Conservation (phyloP, 2,113 vertebrate genomes). For the Nothobranchius kuhntae region DNA sequence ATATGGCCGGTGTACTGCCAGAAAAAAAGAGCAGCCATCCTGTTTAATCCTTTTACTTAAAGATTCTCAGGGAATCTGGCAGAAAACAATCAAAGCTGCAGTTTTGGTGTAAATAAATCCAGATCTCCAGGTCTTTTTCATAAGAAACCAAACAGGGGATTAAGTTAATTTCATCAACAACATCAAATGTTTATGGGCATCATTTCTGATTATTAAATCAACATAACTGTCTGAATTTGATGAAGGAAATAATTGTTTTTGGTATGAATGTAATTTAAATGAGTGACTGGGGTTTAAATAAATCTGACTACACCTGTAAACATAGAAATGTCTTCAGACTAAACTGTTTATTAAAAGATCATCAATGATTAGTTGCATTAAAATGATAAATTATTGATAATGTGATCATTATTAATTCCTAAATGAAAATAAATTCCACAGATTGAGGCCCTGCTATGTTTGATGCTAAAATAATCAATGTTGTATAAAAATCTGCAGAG, state of each 20-base stretch:
- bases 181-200: neutral
- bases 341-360: conserved; percentile 3
- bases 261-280: conserved; percentile 10
- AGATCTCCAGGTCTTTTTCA: neutral
- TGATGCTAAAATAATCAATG: conserved; percentile 27
- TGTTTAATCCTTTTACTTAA: conserved; percentile 56
- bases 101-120: conserved; percentile 6
- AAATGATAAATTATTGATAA: neutral
- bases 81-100: conserved; percentile 21
- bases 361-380: neutral
- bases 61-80: conserved; percentile 14
- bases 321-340: conserved; percentile 14
- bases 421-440: conserved; percentile 39
- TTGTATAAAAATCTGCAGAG: neutral
- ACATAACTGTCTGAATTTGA: conserved; percentile 22
- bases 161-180: conserved; percentile 14
- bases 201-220: conserved; percentile 10
- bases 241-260: neutral
- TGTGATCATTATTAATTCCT: conserved; percentile 3
- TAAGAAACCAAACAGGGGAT: neutral
- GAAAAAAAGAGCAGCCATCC: conserved; percentile 63
- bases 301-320: conserved; percentile 16
- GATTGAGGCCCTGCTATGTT: conserved; percentile 64
- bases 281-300: conserved; percentile 25
- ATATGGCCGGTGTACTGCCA: conserved; percentile 79